These are phyloP conservation scores for Lycocorax pyrrhopterus DNA, from an alignment of 2,113 vertebrate genomes.

Conservation along the genomic window DNA sequence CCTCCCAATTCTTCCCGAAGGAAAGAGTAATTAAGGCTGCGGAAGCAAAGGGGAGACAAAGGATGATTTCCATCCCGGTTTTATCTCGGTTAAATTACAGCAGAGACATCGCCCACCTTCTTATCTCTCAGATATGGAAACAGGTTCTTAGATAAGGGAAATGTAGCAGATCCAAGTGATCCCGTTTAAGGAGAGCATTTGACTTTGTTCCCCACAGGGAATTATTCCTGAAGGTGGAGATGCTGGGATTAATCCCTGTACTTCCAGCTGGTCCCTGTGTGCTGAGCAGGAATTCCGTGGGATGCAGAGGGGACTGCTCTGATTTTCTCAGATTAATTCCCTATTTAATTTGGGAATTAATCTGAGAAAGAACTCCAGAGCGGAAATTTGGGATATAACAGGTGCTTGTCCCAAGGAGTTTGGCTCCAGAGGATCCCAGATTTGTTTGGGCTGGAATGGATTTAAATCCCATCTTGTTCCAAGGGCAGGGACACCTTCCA, in stretches of 20 bases:
- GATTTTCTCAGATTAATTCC: too few relatives aligned
- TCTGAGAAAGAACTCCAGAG: neutral
- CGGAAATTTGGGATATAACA: neutral
- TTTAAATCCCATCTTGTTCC: neutral
- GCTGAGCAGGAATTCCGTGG: neutral
- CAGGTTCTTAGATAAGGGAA: neutral
- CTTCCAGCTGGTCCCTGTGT: fast-evolving
- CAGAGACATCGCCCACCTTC: neutral
- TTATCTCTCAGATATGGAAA: neutral
- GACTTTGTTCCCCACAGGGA: neutral
- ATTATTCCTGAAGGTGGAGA: neutral
- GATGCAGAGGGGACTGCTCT: too few relatives aligned
- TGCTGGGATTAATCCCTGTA: neutral
- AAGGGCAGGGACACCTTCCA: neutral
- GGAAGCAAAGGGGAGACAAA: neutral
- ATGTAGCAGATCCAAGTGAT: neutral
- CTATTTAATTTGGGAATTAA: neutral
- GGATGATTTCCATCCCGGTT: neutral
- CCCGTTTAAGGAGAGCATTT: neutral
- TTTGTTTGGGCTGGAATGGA: neutral
- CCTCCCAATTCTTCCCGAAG: neutral
- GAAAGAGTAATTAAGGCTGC: neutral
- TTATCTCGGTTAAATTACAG: neutral
- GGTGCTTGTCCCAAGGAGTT: neutral
- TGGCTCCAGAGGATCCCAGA: neutral